These are phyloP conservation scores for Brachyrhaphis roseni DNA, from an alignment of 2,797 vertebrate genomes.

Conservation along the genomic window DNA sequence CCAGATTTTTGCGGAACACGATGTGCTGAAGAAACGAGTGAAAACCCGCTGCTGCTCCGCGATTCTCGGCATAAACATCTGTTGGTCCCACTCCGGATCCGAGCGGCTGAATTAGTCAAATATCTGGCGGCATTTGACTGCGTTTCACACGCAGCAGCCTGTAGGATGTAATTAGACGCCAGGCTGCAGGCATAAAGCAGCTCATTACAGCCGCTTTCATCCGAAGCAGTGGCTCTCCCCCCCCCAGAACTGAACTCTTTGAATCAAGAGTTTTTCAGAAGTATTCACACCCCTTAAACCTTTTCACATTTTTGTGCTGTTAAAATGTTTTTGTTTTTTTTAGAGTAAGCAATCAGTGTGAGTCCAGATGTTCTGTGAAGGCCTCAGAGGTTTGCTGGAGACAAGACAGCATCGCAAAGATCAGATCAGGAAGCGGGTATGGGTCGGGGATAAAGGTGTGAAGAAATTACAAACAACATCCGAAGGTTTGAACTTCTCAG, in stretches of 20 bases:
- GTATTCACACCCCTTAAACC: not conserved
- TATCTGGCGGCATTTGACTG: slow-evolving; percentile 5
- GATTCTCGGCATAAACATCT: too few relatives aligned
- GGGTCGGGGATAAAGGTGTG: not conserved
- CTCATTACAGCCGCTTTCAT: slow-evolving; percentile 6
- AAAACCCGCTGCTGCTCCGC: slow-evolving; percentile 38
- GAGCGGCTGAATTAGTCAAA: slow-evolving; percentile 43
- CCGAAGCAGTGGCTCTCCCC: not conserved
- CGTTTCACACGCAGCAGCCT: not conserved
- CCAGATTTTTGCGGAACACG: slow-evolving; percentile 60
- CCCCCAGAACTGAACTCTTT: not conserved
- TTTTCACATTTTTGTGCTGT: not conserved
- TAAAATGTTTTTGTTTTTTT: too few relatives aligned
- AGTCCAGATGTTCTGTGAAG: not conserved
- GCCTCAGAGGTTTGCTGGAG: not conserved
- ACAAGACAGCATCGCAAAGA: not conserved
- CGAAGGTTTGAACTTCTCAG: not conserved
- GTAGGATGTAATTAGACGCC: slow-evolving; percentile 20
- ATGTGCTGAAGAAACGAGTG: slow-evolving; percentile 61
- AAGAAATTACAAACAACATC: not conserved
- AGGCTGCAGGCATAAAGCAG: slow-evolving; percentile 2
- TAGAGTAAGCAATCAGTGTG: not conserved
- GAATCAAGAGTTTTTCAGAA: not conserved
- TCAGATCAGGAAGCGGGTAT: not conserved
- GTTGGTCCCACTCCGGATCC: slow-evolving; percentile 21